These are phyloP conservation scores for Hyles lineata DNA, from an alignment of 2,888 invertebrate genomes.

Conservation along the genomic window DNA sequence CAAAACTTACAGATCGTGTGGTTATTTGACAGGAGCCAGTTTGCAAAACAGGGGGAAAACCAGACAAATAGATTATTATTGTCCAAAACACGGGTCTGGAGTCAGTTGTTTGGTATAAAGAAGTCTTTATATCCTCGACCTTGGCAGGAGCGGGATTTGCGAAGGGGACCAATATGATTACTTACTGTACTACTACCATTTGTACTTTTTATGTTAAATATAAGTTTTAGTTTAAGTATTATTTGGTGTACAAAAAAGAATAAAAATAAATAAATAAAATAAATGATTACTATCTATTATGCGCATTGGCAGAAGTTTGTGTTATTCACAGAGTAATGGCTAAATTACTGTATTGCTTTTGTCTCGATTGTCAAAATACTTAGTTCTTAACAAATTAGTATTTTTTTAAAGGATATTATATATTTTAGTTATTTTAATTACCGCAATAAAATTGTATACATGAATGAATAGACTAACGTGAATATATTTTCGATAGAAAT, in stretches of 20 bases:
- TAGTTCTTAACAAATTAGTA: too few relatives aligned
- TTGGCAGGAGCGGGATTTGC: conserved; percentile 16
- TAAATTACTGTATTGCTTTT: too few relatives aligned
- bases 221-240: too few relatives aligned
- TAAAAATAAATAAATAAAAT: too few relatives aligned
- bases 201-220: too few relatives aligned
- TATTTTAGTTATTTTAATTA: too few relatives aligned
- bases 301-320: neutral
- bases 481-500: too few relatives aligned
- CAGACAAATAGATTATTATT: neutral
- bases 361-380: too few relatives aligned
- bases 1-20: neutral
- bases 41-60: neutral
- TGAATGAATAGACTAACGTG: too few relatives aligned
- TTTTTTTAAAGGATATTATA: neutral
- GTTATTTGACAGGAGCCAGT: neutral
- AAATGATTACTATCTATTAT: neutral
- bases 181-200: too few relatives aligned
- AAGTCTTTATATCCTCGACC: conserved; percentile 1
- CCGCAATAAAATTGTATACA: too few relatives aligned
- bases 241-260: too few relatives aligned
- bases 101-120: conserved; percentile 9
- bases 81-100: neutral
- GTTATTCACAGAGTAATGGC: neutral
- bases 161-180: neutral